A percentile compares a stretch with the other conserved stretches of the same genome.
phyloP scores from a whole-genome alignment of 2,888 invertebrate species.

The Pristionchus arcanus region DNA sequence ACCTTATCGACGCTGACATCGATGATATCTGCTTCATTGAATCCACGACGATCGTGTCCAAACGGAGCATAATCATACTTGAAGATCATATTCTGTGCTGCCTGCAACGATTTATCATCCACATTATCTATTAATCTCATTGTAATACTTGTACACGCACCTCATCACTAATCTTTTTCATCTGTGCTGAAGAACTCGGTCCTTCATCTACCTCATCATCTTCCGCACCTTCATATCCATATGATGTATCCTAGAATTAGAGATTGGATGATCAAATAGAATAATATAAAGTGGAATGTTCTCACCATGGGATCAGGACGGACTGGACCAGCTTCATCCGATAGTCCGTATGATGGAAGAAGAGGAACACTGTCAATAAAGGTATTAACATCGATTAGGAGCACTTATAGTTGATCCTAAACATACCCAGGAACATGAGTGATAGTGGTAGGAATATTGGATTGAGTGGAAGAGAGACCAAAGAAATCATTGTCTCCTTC shows the following conservation, averaged over 20 bases:
- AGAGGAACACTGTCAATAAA: slow-evolving; percentile 11
- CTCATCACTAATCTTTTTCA: slow-evolving; percentile 49
- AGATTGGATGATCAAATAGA: not conserved
- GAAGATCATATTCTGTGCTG: slow-evolving; percentile 65
- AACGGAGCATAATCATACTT: slow-evolving; percentile 63
- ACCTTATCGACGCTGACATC: slow-evolving; percentile 76
- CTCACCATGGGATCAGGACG: slow-evolving; percentile 39
- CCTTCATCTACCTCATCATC: slow-evolving; percentile 35
- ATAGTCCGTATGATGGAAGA: slow-evolving; percentile 43
- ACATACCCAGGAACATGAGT: not conserved
- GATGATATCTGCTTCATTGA: slow-evolving; percentile 69
- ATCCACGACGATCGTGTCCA: slow-evolving; percentile 66
- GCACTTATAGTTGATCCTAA: not conserved
- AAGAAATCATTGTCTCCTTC: slow-evolving; percentile 45
- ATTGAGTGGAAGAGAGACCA: slow-evolving; percentile 45
- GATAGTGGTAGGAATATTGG: not conserved
- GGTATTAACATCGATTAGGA: not conserved
- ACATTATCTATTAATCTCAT: not conserved
- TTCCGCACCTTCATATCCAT: slow-evolving; percentile 41
- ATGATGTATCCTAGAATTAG: not conserved
- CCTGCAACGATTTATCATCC: slow-evolving; percentile 57
- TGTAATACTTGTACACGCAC: not conserved
- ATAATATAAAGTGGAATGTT: not conserved
- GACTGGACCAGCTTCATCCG: slow-evolving; percentile 29
- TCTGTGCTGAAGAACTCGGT: not conserved